Percentiles rank a stretch among this genome's conserved stretches.
These are phyloP conservation scores for Caenorhabditis becei DNA, from an alignment of 2,888 invertebrate species.

Conservation along the genomic window DNA sequence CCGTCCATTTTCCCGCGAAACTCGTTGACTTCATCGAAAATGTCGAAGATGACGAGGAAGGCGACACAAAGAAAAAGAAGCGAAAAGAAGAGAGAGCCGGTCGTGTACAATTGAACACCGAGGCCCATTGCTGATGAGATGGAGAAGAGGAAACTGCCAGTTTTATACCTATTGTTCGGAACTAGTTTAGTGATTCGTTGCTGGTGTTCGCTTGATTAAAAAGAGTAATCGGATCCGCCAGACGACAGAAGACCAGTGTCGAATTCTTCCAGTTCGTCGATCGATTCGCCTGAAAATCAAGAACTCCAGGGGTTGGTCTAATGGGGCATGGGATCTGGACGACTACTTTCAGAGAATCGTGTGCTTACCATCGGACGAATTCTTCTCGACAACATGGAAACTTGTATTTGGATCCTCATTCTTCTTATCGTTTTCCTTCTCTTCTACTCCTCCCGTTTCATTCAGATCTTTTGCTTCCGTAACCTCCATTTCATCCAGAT, in stretches of 20 bases:
- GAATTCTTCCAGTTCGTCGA: conserved; percentile 58
- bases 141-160: too few relatives aligned
- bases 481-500: neutral
- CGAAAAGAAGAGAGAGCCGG: conserved; percentile 38
- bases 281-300: conserved; percentile 38
- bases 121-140: conserved; percentile 22
- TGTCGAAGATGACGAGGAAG: conserved; percentile 46
- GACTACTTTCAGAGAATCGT: too few relatives aligned
- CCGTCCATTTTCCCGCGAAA: conserved; percentile 21
- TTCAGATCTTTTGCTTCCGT: neutral
- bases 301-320: neutral
- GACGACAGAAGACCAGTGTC: conserved; percentile 45
- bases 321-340: too few relatives aligned
- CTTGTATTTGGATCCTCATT: too few relatives aligned
- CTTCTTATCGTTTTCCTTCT: conserved; percentile 11
- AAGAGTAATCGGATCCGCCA: conserved; percentile 50
- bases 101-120: conserved; percentile 15
- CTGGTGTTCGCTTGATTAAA: conserved; percentile 25
- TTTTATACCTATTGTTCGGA: conserved; percentile 22
- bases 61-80: conserved; percentile 36
- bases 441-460: conserved; percentile 1
- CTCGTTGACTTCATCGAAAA: conserved; percentile 53
- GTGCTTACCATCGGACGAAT: too few relatives aligned
- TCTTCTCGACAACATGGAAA: too few relatives aligned
- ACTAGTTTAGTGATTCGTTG: too few relatives aligned